phyloP scores from a whole-genome alignment of 2,888 invertebrate genomes.

The Euclidia mi region DNA sequence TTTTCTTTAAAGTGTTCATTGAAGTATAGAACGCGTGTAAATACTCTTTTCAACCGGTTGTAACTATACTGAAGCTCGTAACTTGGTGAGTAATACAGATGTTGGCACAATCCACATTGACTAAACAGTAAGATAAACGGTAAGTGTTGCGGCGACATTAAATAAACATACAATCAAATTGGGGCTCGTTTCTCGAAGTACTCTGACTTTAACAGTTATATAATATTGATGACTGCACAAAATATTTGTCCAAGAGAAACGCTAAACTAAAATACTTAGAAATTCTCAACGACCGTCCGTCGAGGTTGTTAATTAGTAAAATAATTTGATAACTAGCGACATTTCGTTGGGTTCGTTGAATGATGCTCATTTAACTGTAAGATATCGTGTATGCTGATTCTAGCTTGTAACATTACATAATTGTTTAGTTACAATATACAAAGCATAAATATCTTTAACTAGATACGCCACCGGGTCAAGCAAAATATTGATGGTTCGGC shows the following conservation, averaged over 20 bases:
- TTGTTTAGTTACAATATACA: too few species aligned
- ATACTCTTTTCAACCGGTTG: too few species aligned
- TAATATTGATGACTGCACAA: conserved; percentile 46
- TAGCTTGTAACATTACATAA: too few species aligned
- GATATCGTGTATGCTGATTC: too few species aligned
- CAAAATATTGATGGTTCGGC: too few species aligned
- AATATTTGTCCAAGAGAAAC: conserved; percentile 34
- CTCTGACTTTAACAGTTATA: conserved; percentile 28
- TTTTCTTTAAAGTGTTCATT: too few species aligned
- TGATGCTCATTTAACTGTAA: too few species aligned
- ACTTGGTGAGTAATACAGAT: conserved; percentile 1
- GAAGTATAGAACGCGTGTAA: too few species aligned
- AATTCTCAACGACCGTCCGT: conserved; percentile 28
- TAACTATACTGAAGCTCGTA: too few species aligned
- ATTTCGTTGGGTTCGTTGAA: too few species aligned
- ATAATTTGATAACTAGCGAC: conserved; percentile 20
- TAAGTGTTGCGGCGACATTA: conserved; percentile 7
- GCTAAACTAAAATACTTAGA: conserved; percentile 51
- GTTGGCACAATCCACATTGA: background rate
- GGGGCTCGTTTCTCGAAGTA: conserved; percentile 10
- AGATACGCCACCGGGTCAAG: too few species aligned
- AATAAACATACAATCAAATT: conserved; percentile 14
- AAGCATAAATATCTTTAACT: too few species aligned
- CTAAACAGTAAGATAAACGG: conserved; percentile 2
- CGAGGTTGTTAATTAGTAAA: conserved; percentile 20